phyloP scores from a whole-genome alignment of 2,797 vertebrate species.

The Lacerta viridis region DNA sequence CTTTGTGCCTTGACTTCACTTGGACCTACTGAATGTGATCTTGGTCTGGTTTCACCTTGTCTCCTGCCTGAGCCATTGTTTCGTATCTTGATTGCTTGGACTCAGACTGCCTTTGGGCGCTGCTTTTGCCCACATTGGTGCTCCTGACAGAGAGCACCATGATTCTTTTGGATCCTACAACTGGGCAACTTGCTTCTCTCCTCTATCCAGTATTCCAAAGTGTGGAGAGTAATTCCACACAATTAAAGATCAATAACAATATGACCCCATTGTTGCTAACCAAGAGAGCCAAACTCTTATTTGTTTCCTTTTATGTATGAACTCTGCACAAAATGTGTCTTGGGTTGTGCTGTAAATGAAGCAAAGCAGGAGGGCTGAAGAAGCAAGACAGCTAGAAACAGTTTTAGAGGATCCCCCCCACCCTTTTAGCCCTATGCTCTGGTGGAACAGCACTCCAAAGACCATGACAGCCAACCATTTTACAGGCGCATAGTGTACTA shows the following conservation, averaged over 20 bases:
- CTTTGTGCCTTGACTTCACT: too few species aligned
- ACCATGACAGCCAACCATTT: not conserved
- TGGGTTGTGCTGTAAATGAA: not conserved
- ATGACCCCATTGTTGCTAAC: not conserved
- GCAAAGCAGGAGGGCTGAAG: not conserved
- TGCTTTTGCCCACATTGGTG: too few species aligned
- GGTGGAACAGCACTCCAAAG: slow-evolving; percentile 1
- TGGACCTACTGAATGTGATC: too few species aligned
- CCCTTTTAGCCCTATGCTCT: not conserved
- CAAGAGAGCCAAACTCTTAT: not conserved
- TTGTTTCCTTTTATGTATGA: not conserved
- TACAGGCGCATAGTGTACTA: not conserved
- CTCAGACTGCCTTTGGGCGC: too few species aligned
- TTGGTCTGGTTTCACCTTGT: too few species aligned
- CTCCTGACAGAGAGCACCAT: too few species aligned
- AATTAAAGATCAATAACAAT: not conserved
- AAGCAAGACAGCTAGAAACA: not conserved
- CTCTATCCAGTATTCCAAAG: not conserved
- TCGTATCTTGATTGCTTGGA: too few species aligned
- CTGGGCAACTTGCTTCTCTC: not conserved
- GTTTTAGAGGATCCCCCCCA: not conserved
- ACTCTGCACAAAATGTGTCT: not conserved
- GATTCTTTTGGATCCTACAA: not conserved
- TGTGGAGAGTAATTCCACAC: not conserved
- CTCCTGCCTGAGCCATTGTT: too few species aligned